A percentile compares a stretch with the other conserved stretches of the same genome.
phyloP scores from a whole-genome alignment of 30 jellyfish, hydroid and myxozoan genomes.

The Chironex yamaguchii region DNA sequence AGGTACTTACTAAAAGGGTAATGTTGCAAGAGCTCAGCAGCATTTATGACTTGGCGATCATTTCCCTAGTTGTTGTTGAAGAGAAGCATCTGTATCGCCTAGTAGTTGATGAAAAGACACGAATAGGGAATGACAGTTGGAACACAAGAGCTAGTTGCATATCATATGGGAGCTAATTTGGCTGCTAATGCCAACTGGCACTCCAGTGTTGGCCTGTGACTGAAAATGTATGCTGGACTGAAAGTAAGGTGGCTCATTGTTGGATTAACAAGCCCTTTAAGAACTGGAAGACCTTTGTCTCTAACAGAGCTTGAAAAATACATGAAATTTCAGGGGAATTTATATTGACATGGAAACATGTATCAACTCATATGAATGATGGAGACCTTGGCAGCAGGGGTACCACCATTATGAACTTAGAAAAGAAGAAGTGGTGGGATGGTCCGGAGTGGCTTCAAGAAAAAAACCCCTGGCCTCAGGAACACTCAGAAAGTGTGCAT shows the following conservation, averaged over 20 bases:
- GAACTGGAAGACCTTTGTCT: constrained; percentile 43
- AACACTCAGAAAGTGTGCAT: not conserved
- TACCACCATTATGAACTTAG: not conserved
- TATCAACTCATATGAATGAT: not conserved
- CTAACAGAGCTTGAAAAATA: constrained; percentile 34
- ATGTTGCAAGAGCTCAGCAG: constrained; percentile 3
- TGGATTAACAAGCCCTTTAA: constrained; percentile 35
- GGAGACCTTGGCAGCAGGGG: too few relatives aligned
- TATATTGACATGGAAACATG: not conserved
- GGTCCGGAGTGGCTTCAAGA: constrained; percentile 50
- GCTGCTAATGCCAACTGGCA: constrained; percentile 49
- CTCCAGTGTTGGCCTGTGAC: constrained; percentile 31
- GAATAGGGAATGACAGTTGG: constrained; percentile 47
- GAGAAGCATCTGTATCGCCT: constrained; percentile 30
- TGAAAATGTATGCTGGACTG: constrained; percentile 44
- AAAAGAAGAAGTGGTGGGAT: constrained; percentile 37
- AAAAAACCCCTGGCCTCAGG: constrained; percentile 41
- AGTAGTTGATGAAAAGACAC: constrained; percentile 33
- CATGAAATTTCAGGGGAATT: not conserved
- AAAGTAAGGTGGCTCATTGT: constrained; percentile 28
- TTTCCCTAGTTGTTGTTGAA: constrained; percentile 28
- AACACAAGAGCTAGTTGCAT: constrained; percentile 49
- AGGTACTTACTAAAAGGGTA: constrained; percentile 23
- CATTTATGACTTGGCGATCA: constrained; percentile 30
- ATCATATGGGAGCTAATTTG: constrained; percentile 46